Evolutionary conservation across 2,113 vertebrate genomes (phyloP).

Genomic region (Trinectes maculatus): DNA sequence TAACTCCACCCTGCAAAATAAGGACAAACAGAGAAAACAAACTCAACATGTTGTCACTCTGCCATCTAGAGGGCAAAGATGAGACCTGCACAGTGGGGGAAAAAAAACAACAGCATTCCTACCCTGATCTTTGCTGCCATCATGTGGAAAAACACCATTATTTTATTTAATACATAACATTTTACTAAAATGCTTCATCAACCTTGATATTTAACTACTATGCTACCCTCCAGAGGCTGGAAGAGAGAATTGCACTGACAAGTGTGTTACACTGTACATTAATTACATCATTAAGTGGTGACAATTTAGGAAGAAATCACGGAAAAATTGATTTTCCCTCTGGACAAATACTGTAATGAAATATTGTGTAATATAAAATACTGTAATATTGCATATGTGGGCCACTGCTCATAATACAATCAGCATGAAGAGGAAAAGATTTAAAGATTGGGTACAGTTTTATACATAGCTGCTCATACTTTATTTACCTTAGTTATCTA

Average conservation of each 20-base stretch:
- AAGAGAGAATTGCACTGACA: not conserved
- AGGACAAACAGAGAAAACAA: constrained; percentile 28
- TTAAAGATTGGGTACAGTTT: no score
- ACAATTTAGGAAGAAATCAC: no score
- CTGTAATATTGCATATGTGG: no score
- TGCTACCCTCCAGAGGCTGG: constrained; percentile 45
- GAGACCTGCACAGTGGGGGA: constrained; percentile 25
- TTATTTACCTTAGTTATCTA: not conserved
- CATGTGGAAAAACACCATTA: constrained; percentile 40
- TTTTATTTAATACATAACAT: not conserved
- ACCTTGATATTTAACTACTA: not conserved
- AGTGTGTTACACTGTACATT: not conserved
- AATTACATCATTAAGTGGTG: not conserved
- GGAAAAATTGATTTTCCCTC: no score
- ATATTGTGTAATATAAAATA: no score
- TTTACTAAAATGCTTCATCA: not conserved
- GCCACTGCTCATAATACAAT: no score
- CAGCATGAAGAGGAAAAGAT: not conserved
- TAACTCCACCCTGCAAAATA: constrained; percentile 91
- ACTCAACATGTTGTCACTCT: not conserved
- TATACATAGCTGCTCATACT: not conserved
- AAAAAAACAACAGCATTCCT: not conserved
- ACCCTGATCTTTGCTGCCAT: constrained; percentile 52
- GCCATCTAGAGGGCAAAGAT: constrained; percentile 56
- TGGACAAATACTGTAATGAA: no score